These are phyloP conservation scores for Tachina lurida DNA, from an alignment of 2,888 invertebrate genomes.

Conservation along the genomic window DNA sequence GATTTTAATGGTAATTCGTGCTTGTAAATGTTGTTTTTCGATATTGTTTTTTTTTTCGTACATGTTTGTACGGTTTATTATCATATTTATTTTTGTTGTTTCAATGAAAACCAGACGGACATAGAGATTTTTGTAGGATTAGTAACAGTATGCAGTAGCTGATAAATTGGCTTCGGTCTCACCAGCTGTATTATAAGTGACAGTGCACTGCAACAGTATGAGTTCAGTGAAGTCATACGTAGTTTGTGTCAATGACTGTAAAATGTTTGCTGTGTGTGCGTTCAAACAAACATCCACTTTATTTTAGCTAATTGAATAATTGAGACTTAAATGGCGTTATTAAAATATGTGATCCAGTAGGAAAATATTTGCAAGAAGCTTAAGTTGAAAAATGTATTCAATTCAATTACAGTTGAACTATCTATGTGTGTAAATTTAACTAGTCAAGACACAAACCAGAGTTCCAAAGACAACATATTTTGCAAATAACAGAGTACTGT, in stretches of 20 bases:
- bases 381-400: no score
- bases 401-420: not conserved
- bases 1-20: conserved; percentile 34
- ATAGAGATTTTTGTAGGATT: not conserved
- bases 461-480: no score
- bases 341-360: not conserved
- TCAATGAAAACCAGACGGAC: conserved; percentile 56
- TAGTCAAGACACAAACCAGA: no score
- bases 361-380: not conserved
- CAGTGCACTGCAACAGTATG: not conserved
- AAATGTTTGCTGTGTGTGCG: conserved; percentile 19
- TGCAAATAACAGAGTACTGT: no score
- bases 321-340: conserved; percentile 57
- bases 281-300: conserved; percentile 61
- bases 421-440: no score
- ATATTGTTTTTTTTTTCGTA: not conserved
- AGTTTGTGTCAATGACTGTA: conserved; percentile 49
- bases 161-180: conserved; percentile 8
- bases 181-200: conserved; percentile 10
- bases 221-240: conserved; percentile 22
- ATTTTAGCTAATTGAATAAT: conserved; percentile 64
- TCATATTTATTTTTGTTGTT: conserved; percentile 50
- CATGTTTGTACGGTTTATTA: conserved; percentile 2
- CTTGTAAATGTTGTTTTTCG: conserved; percentile 43
- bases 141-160: conserved; percentile 30